Evolutionary conservation across 35 echinoderm and acorn worm species (phyloP).

Genomic region (Stichopus chloronotus): DNA sequence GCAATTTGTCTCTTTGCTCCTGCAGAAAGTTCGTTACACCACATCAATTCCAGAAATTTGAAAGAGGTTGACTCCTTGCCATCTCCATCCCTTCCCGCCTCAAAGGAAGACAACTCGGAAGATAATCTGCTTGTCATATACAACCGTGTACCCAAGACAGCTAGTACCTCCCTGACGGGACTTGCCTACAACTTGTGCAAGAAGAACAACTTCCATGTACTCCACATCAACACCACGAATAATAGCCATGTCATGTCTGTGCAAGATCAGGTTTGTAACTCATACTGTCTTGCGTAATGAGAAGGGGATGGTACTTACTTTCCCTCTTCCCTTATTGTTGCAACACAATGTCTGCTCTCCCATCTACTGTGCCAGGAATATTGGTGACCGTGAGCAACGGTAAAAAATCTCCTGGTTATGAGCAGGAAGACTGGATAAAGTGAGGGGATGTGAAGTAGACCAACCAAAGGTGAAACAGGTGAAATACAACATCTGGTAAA

Average conservation of each 20-base stretch:
- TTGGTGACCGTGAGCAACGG: too few species aligned
- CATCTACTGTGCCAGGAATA: too few species aligned
- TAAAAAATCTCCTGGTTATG: too few species aligned
- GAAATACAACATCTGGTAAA: too few species aligned
- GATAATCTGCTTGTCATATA: slow-evolving; percentile 87
- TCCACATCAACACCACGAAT: slow-evolving; percentile 87
- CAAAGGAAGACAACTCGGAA: slow-evolving; percentile 5
- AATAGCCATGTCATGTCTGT: slow-evolving; percentile 85
- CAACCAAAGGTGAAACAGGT: too few species aligned
- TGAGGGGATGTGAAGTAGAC: too few species aligned
- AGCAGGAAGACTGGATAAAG: too few species aligned
- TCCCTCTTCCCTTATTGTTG: too few species aligned
- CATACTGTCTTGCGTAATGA: not conserved
- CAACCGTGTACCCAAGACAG: slow-evolving; percentile 95
- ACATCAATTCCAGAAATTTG: slow-evolving; percentile 49
- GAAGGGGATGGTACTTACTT: too few species aligned
- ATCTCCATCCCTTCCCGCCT: not conserved
- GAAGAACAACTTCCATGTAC: slow-evolving; percentile 79
- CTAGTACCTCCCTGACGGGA: slow-evolving; percentile 88
- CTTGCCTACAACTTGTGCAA: slow-evolving; percentile 89
- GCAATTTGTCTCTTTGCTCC: not conserved
- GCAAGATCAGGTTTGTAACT: slow-evolving; percentile 79
- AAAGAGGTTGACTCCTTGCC: slow-evolving; percentile 22
- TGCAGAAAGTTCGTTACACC: slow-evolving; percentile 64
- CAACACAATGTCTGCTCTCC: too few species aligned